phyloP scores from a whole-genome alignment of 1,140 invertebrate species.

The Trichonephila inaurata region DNA sequence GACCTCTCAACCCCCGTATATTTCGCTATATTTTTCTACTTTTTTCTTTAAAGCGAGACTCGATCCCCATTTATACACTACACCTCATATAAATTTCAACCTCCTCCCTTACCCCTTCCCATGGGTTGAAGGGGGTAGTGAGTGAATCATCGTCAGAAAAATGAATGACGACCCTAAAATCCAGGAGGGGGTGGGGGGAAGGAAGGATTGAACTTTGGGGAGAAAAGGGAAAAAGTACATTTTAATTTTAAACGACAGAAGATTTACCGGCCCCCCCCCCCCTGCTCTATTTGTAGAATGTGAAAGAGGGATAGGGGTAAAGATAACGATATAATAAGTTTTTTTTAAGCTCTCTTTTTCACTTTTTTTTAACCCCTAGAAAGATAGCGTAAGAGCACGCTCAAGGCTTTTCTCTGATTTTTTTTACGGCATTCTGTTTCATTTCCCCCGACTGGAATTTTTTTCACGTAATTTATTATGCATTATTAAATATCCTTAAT shows the following conservation, averaged over 20 bases:
- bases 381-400: constrained; percentile 54
- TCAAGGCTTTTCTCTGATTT: constrained; percentile 57
- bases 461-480: constrained; percentile 74
- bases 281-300: constrained; percentile 67
- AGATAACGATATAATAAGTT: constrained; percentile 76
- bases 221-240: constrained; percentile 59
- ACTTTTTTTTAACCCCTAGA: constrained; percentile 29
- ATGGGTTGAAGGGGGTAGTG: constrained; percentile 46
- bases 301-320: constrained; percentile 43
- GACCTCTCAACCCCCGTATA: constrained; percentile 8
- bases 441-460: constrained; percentile 60
- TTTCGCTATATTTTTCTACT: neutral
- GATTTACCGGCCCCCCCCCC: constrained; percentile 62
- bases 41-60: neutral
- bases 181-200: constrained; percentile 24
- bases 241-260: constrained; percentile 74
- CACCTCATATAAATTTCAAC: constrained; percentile 67
- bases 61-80: constrained; percentile 62
- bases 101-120: constrained; percentile 16
- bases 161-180: constrained; percentile 71
- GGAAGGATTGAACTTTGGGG: constrained; percentile 63
- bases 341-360: constrained; percentile 24
- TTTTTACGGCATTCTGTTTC: constrained; percentile 61
- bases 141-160: constrained; percentile 74
- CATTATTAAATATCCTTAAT: constrained; percentile 77